Evolutionary conservation across 2,888 invertebrate genomes (phyloP).

Genomic region (Aricia artaxerxes): DNA sequence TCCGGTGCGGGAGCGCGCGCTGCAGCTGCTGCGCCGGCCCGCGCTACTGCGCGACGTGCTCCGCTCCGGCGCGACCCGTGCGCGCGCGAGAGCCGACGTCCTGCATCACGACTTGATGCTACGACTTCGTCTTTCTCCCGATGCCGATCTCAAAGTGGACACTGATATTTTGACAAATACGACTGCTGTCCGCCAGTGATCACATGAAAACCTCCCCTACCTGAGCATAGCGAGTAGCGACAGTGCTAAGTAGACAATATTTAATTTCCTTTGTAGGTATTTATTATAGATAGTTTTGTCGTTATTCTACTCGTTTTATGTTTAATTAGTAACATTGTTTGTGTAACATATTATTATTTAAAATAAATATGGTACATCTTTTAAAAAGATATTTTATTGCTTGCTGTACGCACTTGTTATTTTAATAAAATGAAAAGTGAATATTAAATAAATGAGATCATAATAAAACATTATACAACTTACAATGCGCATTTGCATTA

Average conservation of each 20-base stretch:
- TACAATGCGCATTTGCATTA: too few species aligned
- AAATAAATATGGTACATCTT: neutral
- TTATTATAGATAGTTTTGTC: neutral
- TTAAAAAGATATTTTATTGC: neutral
- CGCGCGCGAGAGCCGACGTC: slow-evolving; percentile 81
- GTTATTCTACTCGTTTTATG: too few species aligned
- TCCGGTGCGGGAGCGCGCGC: slow-evolving; percentile 82
- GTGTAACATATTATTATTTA: neutral
- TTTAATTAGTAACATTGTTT: neutral
- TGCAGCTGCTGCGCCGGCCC: slow-evolving; percentile 81
- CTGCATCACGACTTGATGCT: slow-evolving; percentile 53
- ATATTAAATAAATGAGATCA: neutral
- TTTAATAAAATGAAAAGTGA: neutral
- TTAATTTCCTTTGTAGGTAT: too few species aligned
- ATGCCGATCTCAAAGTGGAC: slow-evolving; percentile 12
- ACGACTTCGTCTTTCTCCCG: slow-evolving; percentile 60
- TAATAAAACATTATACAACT: too few species aligned
- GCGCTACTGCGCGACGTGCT: slow-evolving; percentile 79
- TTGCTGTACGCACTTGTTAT: neutral
- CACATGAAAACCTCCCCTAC: neutral
- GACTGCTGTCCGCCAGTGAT: neutral
- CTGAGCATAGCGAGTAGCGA: neutral
- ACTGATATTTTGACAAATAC: neutral
- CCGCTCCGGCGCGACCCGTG: slow-evolving; percentile 83
- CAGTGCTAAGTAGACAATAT: neutral